Evolutionary conservation across 2,888 invertebrate species (phyloP), one percentile per base, ranked within the genome.

Genomic region (Metallyticus violacea): DNA sequence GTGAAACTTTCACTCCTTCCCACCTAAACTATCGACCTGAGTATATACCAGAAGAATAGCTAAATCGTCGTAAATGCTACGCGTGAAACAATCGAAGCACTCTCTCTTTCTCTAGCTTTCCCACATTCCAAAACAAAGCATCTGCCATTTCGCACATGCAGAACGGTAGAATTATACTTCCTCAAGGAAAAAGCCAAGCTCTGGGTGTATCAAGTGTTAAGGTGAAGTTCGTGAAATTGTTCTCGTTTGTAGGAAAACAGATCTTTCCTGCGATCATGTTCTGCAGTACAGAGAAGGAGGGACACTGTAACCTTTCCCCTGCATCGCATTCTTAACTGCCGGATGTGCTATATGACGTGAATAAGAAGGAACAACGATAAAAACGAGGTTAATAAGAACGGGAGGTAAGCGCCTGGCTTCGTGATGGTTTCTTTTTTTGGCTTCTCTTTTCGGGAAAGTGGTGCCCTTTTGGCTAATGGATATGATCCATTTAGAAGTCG

Each of bases 381-480:
- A 62, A 62, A 62, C 40, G 40, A 62, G 40, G 40, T 62, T 62
- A 62, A 62, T 62, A 62, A 62, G 40, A 62, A 62, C 40, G 40
- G 3, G 15, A 62, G 40, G 40, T 62, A 62, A 62, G 40, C 40
- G 40, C 40, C 40, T 62, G 22, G 22, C 40, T 62, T 62, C 40
- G 40, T 62, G 40, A 62, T 62, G 40, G 40, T 62, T 62, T 62
- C 40, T 62, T 62, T 62, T 62, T 62, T 62, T 62, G 40, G 40
- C 40, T 62, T 62, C 40, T 62, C 40, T 62, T 62, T 62, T 62
- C 40, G 40, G 40, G 40, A 62, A 62, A 62, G 40, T 62, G 40
- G 25, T 82, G 82, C 82, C 82, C 82, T 82, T 82, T 82, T 76
- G 82, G 26, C 76, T 82, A 82, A 82, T 82, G 82, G 82, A 82